Evolutionary conservation across 2,797 vertebrate species (phyloP).

Genomic region (Arvicola amphibius): DNA sequence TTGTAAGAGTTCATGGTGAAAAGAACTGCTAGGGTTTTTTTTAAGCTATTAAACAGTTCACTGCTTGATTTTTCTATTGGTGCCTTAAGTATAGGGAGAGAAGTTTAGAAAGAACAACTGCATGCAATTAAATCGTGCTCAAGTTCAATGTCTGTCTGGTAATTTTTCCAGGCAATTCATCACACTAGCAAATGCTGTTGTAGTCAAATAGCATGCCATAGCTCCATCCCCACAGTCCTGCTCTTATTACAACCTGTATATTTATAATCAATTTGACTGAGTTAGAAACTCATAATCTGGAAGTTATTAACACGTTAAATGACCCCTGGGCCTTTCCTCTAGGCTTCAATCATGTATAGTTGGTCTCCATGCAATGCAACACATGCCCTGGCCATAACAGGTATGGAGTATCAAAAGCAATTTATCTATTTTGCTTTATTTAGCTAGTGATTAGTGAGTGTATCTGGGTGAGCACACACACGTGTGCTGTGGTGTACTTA

Average conservation of each 20-base stretch:
- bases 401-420: background rate
- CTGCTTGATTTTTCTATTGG: conserved; percentile 59
- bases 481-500: background rate
- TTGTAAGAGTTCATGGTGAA: conserved; percentile 64
- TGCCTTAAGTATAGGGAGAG: conserved; percentile 19
- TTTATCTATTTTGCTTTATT: background rate
- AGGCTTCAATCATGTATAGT: background rate
- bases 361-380: background rate
- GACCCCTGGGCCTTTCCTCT: background rate
- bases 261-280: background rate
- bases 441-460: background rate
- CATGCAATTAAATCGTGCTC: conserved; percentile 33
- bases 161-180: conserved; percentile 61
- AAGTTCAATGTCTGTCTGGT: conserved; percentile 40
- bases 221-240: background rate
- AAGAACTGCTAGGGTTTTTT: conserved; percentile 52
- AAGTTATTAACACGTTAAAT: conserved; percentile 20
- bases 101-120: conserved; percentile 46
- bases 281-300: background rate
- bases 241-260: background rate
- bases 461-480: background rate
- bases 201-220: background rate
- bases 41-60: conserved; percentile 24
- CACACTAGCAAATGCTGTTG: conserved; percentile 26
- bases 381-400: background rate